Evolutionary conservation across 2,888 invertebrate genomes (phyloP).

Genomic region (Drosophila nr. medialis): DNA sequence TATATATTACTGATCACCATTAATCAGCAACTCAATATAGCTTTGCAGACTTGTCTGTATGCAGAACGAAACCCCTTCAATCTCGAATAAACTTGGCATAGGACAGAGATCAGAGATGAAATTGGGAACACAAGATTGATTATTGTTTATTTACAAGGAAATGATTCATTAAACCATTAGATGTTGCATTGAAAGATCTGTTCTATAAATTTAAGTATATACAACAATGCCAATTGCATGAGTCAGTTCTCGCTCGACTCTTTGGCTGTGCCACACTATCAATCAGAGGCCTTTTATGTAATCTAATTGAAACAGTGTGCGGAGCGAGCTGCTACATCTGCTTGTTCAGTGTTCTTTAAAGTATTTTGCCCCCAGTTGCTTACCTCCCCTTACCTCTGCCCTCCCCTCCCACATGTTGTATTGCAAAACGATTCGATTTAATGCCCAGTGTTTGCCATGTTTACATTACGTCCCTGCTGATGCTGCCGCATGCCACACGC

Average conservation of each 20-base stretch:
- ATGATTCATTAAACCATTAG: background rate
- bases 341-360: conserved; percentile 1
- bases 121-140: background rate
- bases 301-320: conserved; percentile 34
- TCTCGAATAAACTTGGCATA: background rate
- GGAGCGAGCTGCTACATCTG: conserved; percentile 2
- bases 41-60: background rate
- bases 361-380: background rate
- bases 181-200: conserved; percentile 4
- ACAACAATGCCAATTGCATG: conserved; percentile 8
- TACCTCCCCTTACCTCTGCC: background rate
- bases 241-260: conserved; percentile 8
- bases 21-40: background rate
- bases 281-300: conserved; percentile 35
- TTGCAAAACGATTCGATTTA: conserved; percentile 57
- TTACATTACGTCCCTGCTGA: conserved; percentile 36
- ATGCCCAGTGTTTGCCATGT: conserved; percentile 44
- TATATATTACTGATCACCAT: background rate
- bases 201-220: background rate
- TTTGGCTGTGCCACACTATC: conserved; percentile 8
- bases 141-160: background rate
- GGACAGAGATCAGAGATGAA: background rate
- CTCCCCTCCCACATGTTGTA: conserved; percentile 1
- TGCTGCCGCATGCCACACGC: conserved; percentile 24
- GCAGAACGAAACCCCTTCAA: background rate